These are phyloP conservation scores for Morpho helenor DNA, from an alignment of 2,888 invertebrate species.

Conservation along the genomic window DNA sequence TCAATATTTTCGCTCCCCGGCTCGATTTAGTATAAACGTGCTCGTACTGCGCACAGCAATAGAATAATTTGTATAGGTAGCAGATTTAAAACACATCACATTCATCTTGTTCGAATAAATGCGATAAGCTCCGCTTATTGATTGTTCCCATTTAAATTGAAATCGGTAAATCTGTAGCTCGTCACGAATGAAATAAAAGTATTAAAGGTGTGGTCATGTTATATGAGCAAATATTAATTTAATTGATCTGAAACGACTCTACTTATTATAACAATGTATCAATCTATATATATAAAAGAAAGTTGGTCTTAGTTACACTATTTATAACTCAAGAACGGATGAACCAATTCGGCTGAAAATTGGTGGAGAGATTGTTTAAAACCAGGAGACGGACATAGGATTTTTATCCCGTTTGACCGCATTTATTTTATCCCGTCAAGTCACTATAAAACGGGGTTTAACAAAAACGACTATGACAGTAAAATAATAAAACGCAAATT, in stretches of 20 bases:
- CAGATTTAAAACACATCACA: constrained; percentile 65
- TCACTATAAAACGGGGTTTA: too few species aligned
- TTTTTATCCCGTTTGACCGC: too few species aligned
- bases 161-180: constrained; percentile 55
- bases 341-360: too few species aligned
- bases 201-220: constrained; percentile 38
- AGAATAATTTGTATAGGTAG: constrained; percentile 56
- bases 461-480: too few species aligned
- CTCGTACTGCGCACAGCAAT: constrained; percentile 44
- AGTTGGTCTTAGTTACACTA: too few species aligned
- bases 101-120: constrained; percentile 62
- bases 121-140: constrained; percentile 66
- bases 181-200: constrained; percentile 55
- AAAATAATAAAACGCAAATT: too few species aligned
- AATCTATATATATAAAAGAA: too few species aligned
- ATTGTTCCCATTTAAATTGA: constrained; percentile 68
- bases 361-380: too few species aligned
- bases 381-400: too few species aligned
- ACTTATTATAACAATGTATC: constrained; percentile 1
- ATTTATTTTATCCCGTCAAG: too few species aligned
- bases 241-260: constrained; percentile 9
- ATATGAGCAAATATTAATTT: constrained; percentile 23
- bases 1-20: background rate
- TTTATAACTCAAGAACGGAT: too few species aligned
- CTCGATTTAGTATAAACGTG: constrained; percentile 18